These are phyloP conservation scores for Chaetogeoica ovagalla DNA, from an alignment of 2,888 invertebrate species.

Conservation along the genomic window DNA sequence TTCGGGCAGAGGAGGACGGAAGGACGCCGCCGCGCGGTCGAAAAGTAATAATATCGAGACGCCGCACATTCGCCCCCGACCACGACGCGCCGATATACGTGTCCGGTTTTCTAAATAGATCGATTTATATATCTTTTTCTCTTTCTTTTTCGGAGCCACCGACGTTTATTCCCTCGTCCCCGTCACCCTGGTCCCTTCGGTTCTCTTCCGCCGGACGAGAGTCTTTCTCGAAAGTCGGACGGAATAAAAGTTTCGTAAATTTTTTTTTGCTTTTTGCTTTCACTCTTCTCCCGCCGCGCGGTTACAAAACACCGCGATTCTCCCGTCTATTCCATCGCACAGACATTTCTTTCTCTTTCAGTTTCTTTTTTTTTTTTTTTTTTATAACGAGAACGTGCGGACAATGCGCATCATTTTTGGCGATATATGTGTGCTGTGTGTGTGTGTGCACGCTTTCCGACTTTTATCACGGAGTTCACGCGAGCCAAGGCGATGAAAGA, in stretches of 20 bases:
- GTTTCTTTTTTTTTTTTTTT: too few relatives aligned
- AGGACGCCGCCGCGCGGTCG: too few relatives aligned
- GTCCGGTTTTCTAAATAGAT: constrained; percentile 50
- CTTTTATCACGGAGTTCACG: too few relatives aligned
- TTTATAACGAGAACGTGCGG: too few relatives aligned
- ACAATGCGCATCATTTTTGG: too few relatives aligned
- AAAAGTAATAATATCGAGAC: constrained; percentile 40
- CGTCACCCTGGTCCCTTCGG: not conserved
- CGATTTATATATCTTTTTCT: constrained; percentile 48
- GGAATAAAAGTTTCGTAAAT: constrained; percentile 2
- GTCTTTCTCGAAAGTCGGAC: not conserved
- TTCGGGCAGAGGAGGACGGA: not conserved
- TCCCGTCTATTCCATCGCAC: not conserved
- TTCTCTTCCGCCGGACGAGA: not conserved
- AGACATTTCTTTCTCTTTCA: constrained; percentile 28
- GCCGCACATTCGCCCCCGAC: constrained; percentile 13
- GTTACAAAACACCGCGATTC: not conserved
- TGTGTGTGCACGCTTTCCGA: not conserved
- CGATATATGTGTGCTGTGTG: not conserved
- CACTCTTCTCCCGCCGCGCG: not conserved
- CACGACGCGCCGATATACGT: constrained; percentile 23
- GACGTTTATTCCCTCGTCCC: not conserved
- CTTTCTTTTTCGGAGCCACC: constrained; percentile 36
- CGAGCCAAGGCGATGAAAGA: not conserved
- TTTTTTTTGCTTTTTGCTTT: not conserved